Evolutionary conservation across 1,140 invertebrate species (phyloP), one percentile per base, ranked within the genome.

Genomic region (Musca vetustissima): DNA sequence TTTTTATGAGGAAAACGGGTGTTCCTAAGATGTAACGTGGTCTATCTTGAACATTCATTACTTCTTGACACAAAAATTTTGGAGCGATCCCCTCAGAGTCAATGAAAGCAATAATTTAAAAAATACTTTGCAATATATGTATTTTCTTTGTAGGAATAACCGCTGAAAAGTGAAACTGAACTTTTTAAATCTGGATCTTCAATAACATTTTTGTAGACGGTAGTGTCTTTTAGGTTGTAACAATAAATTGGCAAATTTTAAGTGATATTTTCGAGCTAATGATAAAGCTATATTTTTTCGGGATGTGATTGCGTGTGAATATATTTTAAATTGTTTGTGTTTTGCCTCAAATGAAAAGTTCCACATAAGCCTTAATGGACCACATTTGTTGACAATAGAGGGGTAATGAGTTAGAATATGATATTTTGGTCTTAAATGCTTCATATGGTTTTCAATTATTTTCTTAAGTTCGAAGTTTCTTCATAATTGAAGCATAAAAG

Each of bases 291-390:
- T 43, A 70, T 76, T 68, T 64, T 72, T 68, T 74, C 66, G 22
- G 73, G 67, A 57, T 55, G 65, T 17, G n/a, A n/a, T 69, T 50
- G 59, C 57, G 66, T 74, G 67, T n/a, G 73, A 68, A 57, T 64
- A 67, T 17, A 67, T 67, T 74, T 78, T 79, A 43, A 72, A 71
- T 57, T 73, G 67, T 66, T 72, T 71, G 69, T 76, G 73, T 53
- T 76, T 74, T 19, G 72, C 71, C 71, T 79, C 77, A 73, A 70
- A 79, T 68, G 68, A 66, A 68, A 79, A 76, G 6, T 59, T 69
- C 49, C 71, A 71, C 36, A 74, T 67, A 69, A 71, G 67, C 36
- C 61, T 64, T 50, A 73, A 68, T 13, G 75, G 77, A 3, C 76
- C 74, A 14, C 71, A 61, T 53, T 66, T 53, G 19, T 50, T 21